These are phyloP conservation scores for Stenoptilia bipunctidactyla DNA, from an alignment of 2,888 invertebrate genomes.

Conservation along the genomic window DNA sequence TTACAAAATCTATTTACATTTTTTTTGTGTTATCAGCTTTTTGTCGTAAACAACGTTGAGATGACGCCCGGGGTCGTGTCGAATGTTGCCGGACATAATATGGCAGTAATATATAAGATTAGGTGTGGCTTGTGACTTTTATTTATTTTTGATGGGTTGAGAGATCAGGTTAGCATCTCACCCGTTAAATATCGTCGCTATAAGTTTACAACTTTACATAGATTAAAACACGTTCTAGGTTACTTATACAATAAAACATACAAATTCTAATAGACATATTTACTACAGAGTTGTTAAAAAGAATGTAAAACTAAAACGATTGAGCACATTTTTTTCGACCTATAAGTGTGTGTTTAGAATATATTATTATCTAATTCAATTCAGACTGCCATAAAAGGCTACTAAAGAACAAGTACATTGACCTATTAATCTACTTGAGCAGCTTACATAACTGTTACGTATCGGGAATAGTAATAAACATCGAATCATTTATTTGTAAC, in stretches of 20 bases:
- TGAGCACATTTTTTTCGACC: background rate
- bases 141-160: background rate
- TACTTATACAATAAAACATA: no score
- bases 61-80: slow-evolving; percentile 23
- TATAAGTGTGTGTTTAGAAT: background rate
- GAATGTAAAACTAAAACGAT: no score
- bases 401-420: slow-evolving; percentile 32
- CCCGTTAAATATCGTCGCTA: no score
- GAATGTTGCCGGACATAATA: slow-evolving; percentile 19
- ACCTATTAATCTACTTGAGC: slow-evolving; percentile 45
- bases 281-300: no score
- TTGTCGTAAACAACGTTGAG: slow-evolving; percentile 38
- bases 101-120: background rate
- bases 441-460: slow-evolving; percentile 34
- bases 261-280: no score
- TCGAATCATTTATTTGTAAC: slow-evolving; percentile 6
- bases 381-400: background rate
- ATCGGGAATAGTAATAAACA: slow-evolving; percentile 31
- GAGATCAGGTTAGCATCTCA: no score
- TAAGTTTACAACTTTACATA: no score
- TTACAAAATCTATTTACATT: slow-evolving; percentile 23
- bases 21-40: slow-evolving; percentile 35
- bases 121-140: background rate
- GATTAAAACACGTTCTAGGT: no score
- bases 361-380: background rate